phyloP scores from a whole-genome alignment of 2,797 vertebrate genomes.

The Sebastes vulpes region DNA sequence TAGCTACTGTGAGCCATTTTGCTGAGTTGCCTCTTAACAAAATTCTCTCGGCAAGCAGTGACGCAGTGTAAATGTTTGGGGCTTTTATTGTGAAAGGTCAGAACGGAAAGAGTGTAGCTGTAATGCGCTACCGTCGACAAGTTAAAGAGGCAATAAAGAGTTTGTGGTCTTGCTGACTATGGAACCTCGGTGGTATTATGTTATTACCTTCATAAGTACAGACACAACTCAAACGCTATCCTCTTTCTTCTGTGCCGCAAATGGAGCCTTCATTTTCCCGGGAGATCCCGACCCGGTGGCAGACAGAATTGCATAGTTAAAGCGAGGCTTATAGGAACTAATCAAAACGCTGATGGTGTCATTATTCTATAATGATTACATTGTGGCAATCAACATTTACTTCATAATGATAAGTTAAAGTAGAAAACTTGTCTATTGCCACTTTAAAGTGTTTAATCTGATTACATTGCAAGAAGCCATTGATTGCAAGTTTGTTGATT shows the following conservation, averaged over 20 bases:
- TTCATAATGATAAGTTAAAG: neutral
- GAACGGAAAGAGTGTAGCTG: neutral
- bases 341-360: neutral
- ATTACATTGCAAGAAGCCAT: constrained; percentile 2
- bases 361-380: neutral
- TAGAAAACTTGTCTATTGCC: no score
- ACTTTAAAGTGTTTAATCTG: neutral
- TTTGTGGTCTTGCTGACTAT: neutral
- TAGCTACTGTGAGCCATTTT: no score
- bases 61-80: neutral
- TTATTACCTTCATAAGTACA: no score
- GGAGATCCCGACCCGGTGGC: neutral
- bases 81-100: neutral
- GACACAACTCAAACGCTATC: neutral
- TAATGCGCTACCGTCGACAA: neutral
- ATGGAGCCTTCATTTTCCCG: neutral
- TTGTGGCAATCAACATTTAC: neutral
- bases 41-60: neutral
- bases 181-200: neutral
- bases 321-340: neutral
- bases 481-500: neutral
- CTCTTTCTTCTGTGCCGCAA: neutral
- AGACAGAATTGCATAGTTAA: neutral
- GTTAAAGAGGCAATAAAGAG: neutral
- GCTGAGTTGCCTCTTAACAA: neutral